Evolutionary conservation across 1,140 invertebrate species (phyloP).

Genomic region (Penaeus indicus): DNA sequence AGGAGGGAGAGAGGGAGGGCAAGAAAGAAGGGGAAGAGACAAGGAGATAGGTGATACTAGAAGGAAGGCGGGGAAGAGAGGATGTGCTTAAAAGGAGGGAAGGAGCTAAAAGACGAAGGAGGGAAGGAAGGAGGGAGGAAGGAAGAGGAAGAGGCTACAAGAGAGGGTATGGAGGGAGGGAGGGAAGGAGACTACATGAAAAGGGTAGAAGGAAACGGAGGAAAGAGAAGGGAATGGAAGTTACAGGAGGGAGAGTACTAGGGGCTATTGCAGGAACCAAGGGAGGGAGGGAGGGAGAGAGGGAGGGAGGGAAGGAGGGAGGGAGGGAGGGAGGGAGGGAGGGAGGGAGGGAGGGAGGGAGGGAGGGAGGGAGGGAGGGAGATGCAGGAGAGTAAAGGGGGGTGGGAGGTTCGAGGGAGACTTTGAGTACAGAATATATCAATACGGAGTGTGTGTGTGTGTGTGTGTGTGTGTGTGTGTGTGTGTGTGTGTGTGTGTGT

Average conservation of each 20-base stretch:
- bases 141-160: not conserved
- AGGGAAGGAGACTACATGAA: not conserved
- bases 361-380: not conserved
- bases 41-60: no score
- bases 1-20: no score
- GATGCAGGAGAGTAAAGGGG: not conserved
- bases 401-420: not conserved
- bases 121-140: not conserved
- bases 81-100: not conserved
- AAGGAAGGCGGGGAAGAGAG: no score
- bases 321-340: not conserved
- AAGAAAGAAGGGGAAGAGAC: no score
- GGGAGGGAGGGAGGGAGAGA: not conserved
- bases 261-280: not conserved
- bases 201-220: not conserved
- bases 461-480: no score
- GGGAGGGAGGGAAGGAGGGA: constrained; percentile 7
- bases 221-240: not conserved
- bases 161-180: not conserved
- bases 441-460: not conserved
- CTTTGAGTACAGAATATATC: not conserved
- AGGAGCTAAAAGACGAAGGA: not conserved
- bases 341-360: not conserved
- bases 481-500: no score
- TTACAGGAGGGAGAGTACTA: not conserved